These are phyloP conservation scores for Peucedramus taeniatus DNA, from an alignment of 2,113 vertebrate genomes.

Conservation along the genomic window DNA sequence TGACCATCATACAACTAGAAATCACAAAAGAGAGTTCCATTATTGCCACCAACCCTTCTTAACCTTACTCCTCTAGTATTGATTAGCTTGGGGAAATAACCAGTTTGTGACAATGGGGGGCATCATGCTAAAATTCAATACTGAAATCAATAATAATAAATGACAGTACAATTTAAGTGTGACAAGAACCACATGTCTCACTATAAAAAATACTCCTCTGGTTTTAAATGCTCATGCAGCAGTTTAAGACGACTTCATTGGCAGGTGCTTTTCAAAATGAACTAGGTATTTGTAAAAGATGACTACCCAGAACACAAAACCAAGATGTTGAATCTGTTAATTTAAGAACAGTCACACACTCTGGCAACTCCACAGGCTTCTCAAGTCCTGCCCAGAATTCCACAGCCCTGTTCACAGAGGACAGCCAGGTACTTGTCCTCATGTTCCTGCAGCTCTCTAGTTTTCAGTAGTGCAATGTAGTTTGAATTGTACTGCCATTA, in stretches of 20 bases:
- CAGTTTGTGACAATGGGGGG: not conserved
- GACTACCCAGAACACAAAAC: not conserved
- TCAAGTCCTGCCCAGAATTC: not conserved
- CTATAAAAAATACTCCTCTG: not conserved
- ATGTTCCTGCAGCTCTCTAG: not conserved
- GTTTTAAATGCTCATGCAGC: not conserved
- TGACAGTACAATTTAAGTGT: not conserved
- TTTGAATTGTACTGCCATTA: not conserved
- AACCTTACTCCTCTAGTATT: not conserved
- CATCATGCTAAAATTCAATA: constrained; percentile 24
- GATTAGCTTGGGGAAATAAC: constrained; percentile 48
- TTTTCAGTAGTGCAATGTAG: not conserved
- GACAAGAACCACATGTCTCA: not conserved
- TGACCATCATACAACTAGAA: not conserved
- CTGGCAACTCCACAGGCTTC: not conserved
- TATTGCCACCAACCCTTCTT: not conserved
- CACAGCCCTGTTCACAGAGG: not conserved
- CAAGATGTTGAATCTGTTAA: not conserved
- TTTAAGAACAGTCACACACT: not conserved
- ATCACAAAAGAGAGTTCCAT: not conserved
- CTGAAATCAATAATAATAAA: constrained; percentile 38
- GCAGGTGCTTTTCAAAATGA: not conserved
- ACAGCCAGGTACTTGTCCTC: not conserved
- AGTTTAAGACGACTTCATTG: not conserved
- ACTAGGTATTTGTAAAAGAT: not conserved